phyloP scores from a whole-genome alignment of 2,113 vertebrate species.

The Grammomys dolichurus region DNA sequence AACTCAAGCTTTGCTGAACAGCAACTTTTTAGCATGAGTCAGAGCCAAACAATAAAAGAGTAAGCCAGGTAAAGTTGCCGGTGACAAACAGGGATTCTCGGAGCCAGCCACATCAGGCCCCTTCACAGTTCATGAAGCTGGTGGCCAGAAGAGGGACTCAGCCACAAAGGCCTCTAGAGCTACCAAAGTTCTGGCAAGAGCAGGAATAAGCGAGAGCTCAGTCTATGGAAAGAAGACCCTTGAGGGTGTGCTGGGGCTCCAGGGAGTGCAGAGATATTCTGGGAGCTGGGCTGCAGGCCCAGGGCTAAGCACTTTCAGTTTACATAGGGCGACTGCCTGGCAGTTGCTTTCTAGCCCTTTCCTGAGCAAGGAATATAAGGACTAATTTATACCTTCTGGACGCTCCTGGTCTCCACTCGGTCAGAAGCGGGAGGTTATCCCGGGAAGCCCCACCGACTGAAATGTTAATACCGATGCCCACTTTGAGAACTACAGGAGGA shows the following conservation, averaged over 20 bases:
- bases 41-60: slow-evolving; percentile 53
- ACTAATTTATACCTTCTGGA: not conserved
- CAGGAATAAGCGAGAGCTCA: not conserved
- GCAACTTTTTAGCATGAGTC: slow-evolving; percentile 42
- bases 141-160: not conserved
- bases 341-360: not conserved
- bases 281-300: not conserved
- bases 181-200: not conserved
- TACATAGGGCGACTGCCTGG: not conserved
- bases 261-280: not conserved
- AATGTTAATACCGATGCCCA: not conserved
- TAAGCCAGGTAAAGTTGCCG: not conserved
- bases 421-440: not conserved
- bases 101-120: not conserved
- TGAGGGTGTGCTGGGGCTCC: fast-evolving
- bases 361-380: not conserved
- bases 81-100: not conserved
- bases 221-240: slow-evolving; percentile 4
- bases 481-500: not conserved
- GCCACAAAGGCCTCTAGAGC: not conserved
- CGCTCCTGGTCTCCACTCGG: not conserved
- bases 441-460: not conserved
- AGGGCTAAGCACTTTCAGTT: not conserved
- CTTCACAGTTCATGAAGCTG: not conserved
- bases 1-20: slow-evolving; percentile 59